phyloP scores from a whole-genome alignment of 2,888 invertebrate species.

The Leucophenga montana region DNA sequence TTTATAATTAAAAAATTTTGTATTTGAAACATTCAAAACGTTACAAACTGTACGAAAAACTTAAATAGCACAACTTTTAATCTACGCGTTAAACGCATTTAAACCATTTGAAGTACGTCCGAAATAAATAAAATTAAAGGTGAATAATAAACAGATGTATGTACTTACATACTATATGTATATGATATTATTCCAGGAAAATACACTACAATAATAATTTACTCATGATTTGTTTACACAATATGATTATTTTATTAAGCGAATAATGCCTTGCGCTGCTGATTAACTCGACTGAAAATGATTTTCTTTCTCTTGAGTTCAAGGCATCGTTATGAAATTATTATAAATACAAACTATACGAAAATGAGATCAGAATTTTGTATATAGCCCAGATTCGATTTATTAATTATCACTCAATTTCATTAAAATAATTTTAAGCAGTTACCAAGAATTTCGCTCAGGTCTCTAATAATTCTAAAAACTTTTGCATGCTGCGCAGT shows the following conservation, averaged over 20 bases:
- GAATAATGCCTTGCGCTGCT: no score
- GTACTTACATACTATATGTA: not conserved
- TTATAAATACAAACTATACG: not conserved
- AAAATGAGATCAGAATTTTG: not conserved
- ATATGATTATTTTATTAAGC: no score
- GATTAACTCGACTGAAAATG: no score
- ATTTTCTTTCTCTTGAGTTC: not conserved
- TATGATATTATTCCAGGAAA: not conserved
- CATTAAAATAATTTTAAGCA: not conserved
- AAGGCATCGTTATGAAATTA: not conserved
- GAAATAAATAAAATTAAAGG: not conserved
- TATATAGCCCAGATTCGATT: no score
- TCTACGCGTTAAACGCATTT: no score
- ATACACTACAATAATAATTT: constrained; percentile 8
- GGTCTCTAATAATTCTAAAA: not conserved
- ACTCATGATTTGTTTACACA: constrained; percentile 1
- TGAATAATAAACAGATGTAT: not conserved
- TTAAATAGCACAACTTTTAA: no score
- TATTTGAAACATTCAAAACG: no score
- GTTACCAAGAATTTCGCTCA: not conserved
- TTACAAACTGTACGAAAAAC: no score
- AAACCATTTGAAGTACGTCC: not conserved
- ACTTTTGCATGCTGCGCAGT: no score
- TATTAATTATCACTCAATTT: not conserved
- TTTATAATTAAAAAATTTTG: no score